Evolutionary conservation across 2,113 vertebrate species (phyloP).

Genomic region (Colaptes auratus): DNA sequence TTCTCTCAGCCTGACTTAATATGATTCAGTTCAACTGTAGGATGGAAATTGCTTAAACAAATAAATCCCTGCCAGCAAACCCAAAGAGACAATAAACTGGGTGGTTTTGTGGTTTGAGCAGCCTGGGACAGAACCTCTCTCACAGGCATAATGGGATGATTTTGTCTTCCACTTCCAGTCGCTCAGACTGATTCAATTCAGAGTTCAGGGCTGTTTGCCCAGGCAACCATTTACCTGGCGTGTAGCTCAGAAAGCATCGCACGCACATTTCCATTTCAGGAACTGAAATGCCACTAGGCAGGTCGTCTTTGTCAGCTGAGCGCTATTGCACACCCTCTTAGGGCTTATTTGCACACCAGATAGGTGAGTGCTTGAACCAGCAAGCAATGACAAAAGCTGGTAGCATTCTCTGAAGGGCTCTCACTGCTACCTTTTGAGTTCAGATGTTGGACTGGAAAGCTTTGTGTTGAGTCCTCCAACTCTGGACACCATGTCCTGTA

Average conservation of each 20-base stretch:
- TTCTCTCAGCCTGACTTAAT: too few relatives aligned
- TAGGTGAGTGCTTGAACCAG: slow-evolving; percentile 33
- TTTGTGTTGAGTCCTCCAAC: neutral
- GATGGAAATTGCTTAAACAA: slow-evolving; percentile 7
- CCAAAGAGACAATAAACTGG: neutral
- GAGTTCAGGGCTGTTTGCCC: neutral
- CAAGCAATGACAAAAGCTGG: slow-evolving; percentile 12
- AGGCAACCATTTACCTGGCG: neutral
- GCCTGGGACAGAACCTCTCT: neutral
- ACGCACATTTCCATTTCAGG: slow-evolving; percentile 23
- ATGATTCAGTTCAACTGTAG: neutral
- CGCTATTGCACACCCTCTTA: slow-evolving; percentile 33
- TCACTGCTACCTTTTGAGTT: neutral
- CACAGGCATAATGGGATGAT: neutral
- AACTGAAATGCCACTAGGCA: slow-evolving; percentile 10
- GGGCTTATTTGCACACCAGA: slow-evolving; percentile 47
- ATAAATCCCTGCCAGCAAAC: neutral
- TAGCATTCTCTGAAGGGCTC: neutral
- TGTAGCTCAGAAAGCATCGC: neutral
- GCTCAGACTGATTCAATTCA: neutral
- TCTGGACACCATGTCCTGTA: neutral
- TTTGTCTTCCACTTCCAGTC: neutral
- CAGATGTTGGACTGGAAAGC: neutral
- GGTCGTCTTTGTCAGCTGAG: slow-evolving; percentile 40
- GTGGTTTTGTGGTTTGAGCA: neutral